phyloP scores from a whole-genome alignment of 2,888 invertebrate species.

The Platycheirus albimanus region DNA sequence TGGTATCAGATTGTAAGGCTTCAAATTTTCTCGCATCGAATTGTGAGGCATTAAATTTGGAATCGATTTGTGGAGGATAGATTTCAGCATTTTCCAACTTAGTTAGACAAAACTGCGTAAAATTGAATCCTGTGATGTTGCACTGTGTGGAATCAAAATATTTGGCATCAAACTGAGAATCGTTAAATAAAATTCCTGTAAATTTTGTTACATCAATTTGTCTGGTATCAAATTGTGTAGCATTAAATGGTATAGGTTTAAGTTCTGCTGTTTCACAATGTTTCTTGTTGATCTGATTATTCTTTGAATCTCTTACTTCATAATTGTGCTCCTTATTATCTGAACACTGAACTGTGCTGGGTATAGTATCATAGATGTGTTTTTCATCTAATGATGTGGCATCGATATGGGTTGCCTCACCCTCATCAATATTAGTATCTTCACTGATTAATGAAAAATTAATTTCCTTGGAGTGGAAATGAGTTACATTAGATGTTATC shows the following conservation, averaged over 20 bases:
- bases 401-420: no score
- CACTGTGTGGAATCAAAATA: not conserved
- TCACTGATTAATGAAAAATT: not conserved
- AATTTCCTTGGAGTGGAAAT: no score
- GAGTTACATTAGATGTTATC: no score
- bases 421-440: not conserved
- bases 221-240: slow-evolving; percentile 15
- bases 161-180: slow-evolving; percentile 18
- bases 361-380: slow-evolving; percentile 14
- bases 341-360: no score
- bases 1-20: not conserved
- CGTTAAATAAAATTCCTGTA: slow-evolving; percentile 3
- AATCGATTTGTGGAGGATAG: not conserved
- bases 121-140: not conserved
- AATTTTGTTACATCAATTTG: not conserved
- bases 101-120: not conserved
- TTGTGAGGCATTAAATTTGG: not conserved
- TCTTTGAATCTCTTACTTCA: not conserved
- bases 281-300: not conserved
- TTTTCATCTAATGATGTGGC: not conserved
- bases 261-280: not conserved
- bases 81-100: not conserved
- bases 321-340: not conserved
- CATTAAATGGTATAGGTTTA: slow-evolving; percentile 6
- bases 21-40: not conserved